phyloP scores from a whole-genome alignment of 1,140 invertebrate genomes.

The Drosophila grimshawi region DNA sequence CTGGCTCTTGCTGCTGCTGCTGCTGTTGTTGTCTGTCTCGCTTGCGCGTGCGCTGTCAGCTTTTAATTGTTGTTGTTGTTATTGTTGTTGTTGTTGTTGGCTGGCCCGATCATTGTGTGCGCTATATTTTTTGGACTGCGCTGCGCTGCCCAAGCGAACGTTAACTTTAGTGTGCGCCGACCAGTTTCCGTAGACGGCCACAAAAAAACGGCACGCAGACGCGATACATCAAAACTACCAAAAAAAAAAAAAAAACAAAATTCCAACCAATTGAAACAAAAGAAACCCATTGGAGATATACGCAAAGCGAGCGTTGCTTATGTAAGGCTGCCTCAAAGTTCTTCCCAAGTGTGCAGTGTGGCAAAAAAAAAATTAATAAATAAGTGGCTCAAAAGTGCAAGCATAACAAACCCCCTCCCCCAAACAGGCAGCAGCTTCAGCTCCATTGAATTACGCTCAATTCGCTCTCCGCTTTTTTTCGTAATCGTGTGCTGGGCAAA shows the following conservation, averaged over 20 bases:
- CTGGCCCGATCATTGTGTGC: slow-evolving; percentile 44
- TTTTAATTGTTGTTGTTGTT: slow-evolving; percentile 47
- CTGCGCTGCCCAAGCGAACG: slow-evolving; percentile 71
- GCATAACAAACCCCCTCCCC: slow-evolving; percentile 19
- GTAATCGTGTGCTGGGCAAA: slow-evolving; percentile 67
- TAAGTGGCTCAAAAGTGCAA: slow-evolving; percentile 37
- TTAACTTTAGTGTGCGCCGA: slow-evolving; percentile 84
- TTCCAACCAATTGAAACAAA: slow-evolving; percentile 29
- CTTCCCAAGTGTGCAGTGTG: slow-evolving; percentile 68
- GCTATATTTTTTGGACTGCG: slow-evolving; percentile 72
- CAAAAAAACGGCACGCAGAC: slow-evolving; percentile 69
- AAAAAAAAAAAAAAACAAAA: slow-evolving; percentile 22
- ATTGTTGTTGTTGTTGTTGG: slow-evolving; percentile 25
- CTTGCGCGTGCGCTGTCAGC: slow-evolving; percentile 51
- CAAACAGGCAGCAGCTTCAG: slow-evolving; percentile 36
- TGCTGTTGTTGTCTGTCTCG: slow-evolving; percentile 48
- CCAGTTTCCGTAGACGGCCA: slow-evolving; percentile 84
- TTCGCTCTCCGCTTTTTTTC: slow-evolving; percentile 61
- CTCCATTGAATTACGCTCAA: slow-evolving; percentile 59
- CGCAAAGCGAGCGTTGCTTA: slow-evolving; percentile 27
- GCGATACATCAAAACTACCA: slow-evolving; percentile 34
- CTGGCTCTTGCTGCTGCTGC: slow-evolving; percentile 17
- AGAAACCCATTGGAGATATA: slow-evolving; percentile 12
- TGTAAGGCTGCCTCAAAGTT: slow-evolving; percentile 48
- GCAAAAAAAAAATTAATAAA: slow-evolving; percentile 20